Conservation (phyloP, 2,888 invertebrate species). For the Lymantria monacha region DNA sequence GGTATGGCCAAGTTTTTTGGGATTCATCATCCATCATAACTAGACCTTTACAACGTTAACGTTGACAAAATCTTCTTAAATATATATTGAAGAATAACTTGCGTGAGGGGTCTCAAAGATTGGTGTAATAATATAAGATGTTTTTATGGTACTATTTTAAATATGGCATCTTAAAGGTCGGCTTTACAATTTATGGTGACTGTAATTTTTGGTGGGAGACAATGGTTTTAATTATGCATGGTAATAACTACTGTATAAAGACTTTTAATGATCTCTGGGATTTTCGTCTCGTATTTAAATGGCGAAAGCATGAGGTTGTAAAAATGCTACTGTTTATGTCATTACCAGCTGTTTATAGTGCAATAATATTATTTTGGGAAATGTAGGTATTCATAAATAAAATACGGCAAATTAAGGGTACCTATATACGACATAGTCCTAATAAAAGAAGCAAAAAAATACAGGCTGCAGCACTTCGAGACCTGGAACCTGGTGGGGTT, state of each 20-base stretch:
- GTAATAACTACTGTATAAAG: slow-evolving; percentile 70
- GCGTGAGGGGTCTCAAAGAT: slow-evolving; percentile 12
- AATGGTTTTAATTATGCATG: slow-evolving; percentile 77
- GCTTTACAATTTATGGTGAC: slow-evolving; percentile 66
- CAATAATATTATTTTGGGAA: background rate
- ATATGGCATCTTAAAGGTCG: slow-evolving; percentile 67
- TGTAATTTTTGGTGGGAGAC: slow-evolving; percentile 72
- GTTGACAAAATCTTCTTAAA: background rate
- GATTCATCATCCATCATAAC: slow-evolving; percentile 39
- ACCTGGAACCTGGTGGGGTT: too few relatives aligned
- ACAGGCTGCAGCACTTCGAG: too few relatives aligned
- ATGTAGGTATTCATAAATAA: too few relatives aligned
- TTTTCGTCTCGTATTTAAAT: slow-evolving; percentile 54
- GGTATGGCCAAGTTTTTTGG: slow-evolving; percentile 59
- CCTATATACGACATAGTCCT: too few relatives aligned
- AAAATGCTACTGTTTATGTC: slow-evolving; percentile 26
- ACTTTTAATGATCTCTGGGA: slow-evolving; percentile 47
- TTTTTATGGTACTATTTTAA: slow-evolving; percentile 77
- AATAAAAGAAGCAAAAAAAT: too few relatives aligned
- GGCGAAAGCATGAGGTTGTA: slow-evolving; percentile 30
- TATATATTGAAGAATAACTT: background rate
- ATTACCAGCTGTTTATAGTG: slow-evolving; percentile 9
- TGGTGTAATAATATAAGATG: slow-evolving; percentile 54
- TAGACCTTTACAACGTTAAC: slow-evolving; percentile 29
- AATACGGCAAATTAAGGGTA: too few relatives aligned